Base-by-base conservation (phyloP, 64 coral and sea anemone genomes). In the Actinia tenebrosa region DNA sequence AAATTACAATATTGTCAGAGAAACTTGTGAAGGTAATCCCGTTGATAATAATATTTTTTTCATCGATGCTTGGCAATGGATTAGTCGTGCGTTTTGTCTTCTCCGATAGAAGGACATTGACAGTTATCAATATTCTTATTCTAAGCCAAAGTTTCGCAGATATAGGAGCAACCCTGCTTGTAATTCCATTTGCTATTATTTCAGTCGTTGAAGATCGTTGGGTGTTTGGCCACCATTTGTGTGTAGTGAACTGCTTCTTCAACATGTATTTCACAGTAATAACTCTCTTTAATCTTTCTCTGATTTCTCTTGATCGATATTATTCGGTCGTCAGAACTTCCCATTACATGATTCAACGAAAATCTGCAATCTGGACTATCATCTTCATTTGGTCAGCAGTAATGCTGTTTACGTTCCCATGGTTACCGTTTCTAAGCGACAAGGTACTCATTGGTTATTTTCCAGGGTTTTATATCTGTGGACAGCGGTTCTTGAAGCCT, bases 261-360 rank as follows among this genome's bases (percentile, higher is more conserved):
- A 98, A 98, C 87, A 84, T 94, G 89, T 94, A 83, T 84, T 98
- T 98, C 22, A 94, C 95, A 9, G 84, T 88, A 20, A 87, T 91
- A 84, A 98, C 95, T 16, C 53, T 98, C 52, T 37, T 92, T 1
- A 91, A 94, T 16, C 77, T 94, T 7, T 68, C 90, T 52, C 25
- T 92, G 3, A 89, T 98, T 26, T 84, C 92, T 14, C 82, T 89
- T 53, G 92, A 98, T 85, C 71, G 95, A 46, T 98, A 94, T 55
- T 78, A 92, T 69, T 92, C 88, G 19, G 93, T 98, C 45, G 89
- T 82, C 3, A 88, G 83, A 69, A 54, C 69, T 10, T 69, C 77
- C 19, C 45, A 68, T 20, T 56, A 64, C 2, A n/a, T 54, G 10
- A 80, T 80, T 10, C 77, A 89, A 50, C 45, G 50, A 53, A 30